Conservation (phyloP, 2,888 invertebrate genomes). For the Beris chalybata region DNA sequence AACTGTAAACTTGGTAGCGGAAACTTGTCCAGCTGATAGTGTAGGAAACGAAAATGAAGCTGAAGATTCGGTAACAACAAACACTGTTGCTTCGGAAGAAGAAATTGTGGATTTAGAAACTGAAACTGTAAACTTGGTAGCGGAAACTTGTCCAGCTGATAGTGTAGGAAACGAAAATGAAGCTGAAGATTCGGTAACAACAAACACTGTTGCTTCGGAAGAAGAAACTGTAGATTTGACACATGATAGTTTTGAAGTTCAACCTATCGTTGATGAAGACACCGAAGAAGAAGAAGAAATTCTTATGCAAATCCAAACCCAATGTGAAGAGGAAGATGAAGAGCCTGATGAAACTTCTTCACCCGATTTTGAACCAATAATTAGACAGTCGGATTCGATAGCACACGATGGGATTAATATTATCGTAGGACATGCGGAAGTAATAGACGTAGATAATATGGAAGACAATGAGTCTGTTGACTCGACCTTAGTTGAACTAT, state of each 20-base stretch:
- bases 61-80: not conserved
- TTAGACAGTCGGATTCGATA: not conserved
- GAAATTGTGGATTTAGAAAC: too few relatives aligned
- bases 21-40: not conserved
- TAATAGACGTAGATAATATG: not conserved
- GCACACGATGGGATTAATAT: not conserved
- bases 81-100: too few relatives aligned
- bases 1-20: too few relatives aligned
- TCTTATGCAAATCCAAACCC: not conserved
- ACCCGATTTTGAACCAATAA: not conserved
- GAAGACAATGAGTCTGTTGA: slow-evolving; percentile 19
- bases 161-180: not conserved
- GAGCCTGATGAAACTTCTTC: not conserved
- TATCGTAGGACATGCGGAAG: not conserved
- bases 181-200: not conserved
- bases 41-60: not conserved
- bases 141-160: not conserved
- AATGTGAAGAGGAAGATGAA: not conserved
- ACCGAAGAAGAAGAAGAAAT: not conserved
- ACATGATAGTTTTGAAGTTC: too few relatives aligned
- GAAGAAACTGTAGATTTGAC: too few relatives aligned
- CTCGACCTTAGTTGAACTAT: slow-evolving; percentile 3
- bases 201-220: too few relatives aligned
- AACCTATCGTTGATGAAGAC: not conserved
- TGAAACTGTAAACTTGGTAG: too few relatives aligned